Evolutionary conservation across 2,113 vertebrate species (phyloP), one percentile per base, ranked within the genome.

Genomic region (Seriola quinqueradiata): DNA sequence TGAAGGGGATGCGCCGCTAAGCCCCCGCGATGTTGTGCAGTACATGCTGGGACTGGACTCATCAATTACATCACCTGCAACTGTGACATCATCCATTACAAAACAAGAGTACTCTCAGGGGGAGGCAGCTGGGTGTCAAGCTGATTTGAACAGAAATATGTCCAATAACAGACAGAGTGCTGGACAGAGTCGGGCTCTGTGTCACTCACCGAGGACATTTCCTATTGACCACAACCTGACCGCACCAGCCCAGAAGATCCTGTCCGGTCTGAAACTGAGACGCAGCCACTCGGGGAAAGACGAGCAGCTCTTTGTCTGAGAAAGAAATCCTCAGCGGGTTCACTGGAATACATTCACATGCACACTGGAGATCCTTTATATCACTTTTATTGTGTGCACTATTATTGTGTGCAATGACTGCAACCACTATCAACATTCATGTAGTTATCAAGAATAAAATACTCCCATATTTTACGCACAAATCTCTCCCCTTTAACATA

Each of bases 241-340:
- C n/a, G 86, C 85, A 32, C 91, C 90, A 0, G 89, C 94, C 10
- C 92, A 94, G 32, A 95, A 92, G 79, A 90, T 95, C 73, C 91
- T 95, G 71, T 95, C 93, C 4, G 93, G 94, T 44, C 83, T 95
- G 61, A 95, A 93, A 67, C 88, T 94, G 42, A 93, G 89, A 61
- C 89, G 92, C 46, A 90, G 92, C 57, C 83, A 92, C 67, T 95
- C 92, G 8, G 93, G 90, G 52, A 94, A 89, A 66, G 93, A 92
- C 4, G 92, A 95, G 80, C 92, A 94, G 80, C 90, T 95, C n/a
- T 96, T 95, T 89, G 95, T 95, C 61, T 95, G 74, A 95, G 19
- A 2, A 34, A 34, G 21, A 85, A 34, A 21, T 50, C 25, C 69
- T 0, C 21, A 36, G 34, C 64, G 28, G n/a, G 50, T 58, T 55